A percentile compares a stretch with the other conserved stretches of the same genome.
Evolutionary conservation across 1,140 invertebrate species (phyloP).

Genomic region (Acromyrmex charruanus): DNA sequence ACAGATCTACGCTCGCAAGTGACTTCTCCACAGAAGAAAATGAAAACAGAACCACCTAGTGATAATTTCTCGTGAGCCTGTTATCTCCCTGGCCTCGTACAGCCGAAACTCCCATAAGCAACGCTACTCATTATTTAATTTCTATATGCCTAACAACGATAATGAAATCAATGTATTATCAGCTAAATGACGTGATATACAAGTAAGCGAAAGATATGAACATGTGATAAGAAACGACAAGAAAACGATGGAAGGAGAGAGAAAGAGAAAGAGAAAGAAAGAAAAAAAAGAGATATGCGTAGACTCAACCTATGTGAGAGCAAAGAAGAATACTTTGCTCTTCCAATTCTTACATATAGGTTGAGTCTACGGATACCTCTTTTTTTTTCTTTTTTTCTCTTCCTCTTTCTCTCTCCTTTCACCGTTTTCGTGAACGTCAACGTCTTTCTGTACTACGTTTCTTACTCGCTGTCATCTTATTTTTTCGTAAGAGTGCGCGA

Average conservation of each 20-base stretch:
- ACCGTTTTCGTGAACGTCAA: slow-evolving; percentile 43
- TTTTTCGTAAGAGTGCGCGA: slow-evolving; percentile 59
- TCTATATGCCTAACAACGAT: slow-evolving; percentile 77
- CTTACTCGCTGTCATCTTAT: slow-evolving; percentile 73
- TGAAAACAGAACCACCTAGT: slow-evolving; percentile 82
- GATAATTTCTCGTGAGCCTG: slow-evolving; percentile 85
- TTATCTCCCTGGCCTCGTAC: slow-evolving; percentile 68
- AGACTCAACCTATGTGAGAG: slow-evolving; percentile 64
- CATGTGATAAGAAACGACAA: slow-evolving; percentile 6
- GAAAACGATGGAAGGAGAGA: slow-evolving; percentile 2
- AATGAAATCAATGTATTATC: slow-evolving; percentile 72
- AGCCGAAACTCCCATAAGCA: slow-evolving; percentile 64
- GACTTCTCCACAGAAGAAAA: slow-evolving; percentile 84
- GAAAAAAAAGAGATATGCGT: slow-evolving; percentile 46
- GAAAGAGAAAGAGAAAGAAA: background rate
- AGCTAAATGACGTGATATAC: slow-evolving; percentile 70
- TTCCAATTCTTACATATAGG: slow-evolving; percentile 45
- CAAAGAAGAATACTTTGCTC: too few species aligned
- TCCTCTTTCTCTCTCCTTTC: slow-evolving; percentile 15
- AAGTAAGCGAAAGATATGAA: slow-evolving; percentile 68
- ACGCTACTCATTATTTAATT: slow-evolving; percentile 74
- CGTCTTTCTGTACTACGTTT: slow-evolving; percentile 74
- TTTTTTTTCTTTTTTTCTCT: background rate
- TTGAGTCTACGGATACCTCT: slow-evolving; percentile 61
- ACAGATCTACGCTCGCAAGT: slow-evolving; percentile 80